Evolutionary conservation across 2,888 invertebrate species (phyloP).

Genomic region (Lepidochitona cinerea): DNA sequence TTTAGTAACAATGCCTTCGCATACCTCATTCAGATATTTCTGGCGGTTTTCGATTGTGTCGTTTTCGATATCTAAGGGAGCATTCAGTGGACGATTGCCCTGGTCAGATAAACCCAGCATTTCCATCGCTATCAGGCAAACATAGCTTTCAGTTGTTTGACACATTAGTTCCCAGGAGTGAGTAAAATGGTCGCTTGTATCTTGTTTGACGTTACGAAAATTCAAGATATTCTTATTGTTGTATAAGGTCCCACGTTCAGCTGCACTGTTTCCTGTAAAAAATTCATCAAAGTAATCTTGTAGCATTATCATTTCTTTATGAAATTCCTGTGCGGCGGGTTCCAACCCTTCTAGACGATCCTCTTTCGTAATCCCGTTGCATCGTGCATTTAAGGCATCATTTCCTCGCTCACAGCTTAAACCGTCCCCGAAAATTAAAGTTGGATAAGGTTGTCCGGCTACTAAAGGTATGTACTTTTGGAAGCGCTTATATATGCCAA

Average conservation of each 20-base stretch:
- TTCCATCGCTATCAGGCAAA: not conserved
- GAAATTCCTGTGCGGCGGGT: conserved; percentile 32
- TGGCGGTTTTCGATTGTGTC: conserved; percentile 10
- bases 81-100: not conserved
- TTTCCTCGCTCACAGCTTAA: not conserved
- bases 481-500: not conserved
- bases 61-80: conserved; percentile 17
- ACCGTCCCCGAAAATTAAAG: not conserved
- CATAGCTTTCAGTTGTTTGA: not conserved
- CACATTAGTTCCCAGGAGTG: not conserved
- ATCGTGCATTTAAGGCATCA: not conserved
- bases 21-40: conserved; percentile 11
- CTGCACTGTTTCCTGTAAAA: conserved; percentile 20
- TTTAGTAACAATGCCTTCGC: not conserved
- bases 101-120: not conserved
- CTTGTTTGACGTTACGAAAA: not conserved
- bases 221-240: not conserved
- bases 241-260: not conserved
- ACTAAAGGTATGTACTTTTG: not conserved
- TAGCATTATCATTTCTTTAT: conserved; percentile 32
- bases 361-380: too few relatives aligned
- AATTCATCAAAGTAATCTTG: conserved; percentile 29
- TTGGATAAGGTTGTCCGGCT: not conserved
- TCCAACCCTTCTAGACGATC: too few relatives aligned
- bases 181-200: too few relatives aligned